Conservation (phyloP, 1,140 invertebrate species). For the Hetaerina americana region DNA sequence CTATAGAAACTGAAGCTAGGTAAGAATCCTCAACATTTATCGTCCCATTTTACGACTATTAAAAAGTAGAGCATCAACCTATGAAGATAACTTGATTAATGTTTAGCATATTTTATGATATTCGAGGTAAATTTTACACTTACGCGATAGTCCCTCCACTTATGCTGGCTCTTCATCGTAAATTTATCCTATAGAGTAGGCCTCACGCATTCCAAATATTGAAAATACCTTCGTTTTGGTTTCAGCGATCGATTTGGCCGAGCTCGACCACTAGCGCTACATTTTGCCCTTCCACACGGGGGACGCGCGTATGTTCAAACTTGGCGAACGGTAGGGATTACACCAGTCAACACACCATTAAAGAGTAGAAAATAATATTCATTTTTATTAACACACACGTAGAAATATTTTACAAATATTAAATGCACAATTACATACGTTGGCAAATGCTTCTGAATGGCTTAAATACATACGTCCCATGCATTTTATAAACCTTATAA, state of each 20-base stretch:
- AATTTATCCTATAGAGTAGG: not conserved
- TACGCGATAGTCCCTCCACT: not conserved
- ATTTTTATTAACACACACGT: no score
- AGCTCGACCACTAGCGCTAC: not conserved
- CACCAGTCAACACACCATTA: no score
- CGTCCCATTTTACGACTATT: not conserved
- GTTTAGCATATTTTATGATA: not conserved
- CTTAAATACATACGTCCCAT: no score
- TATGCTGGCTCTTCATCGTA: not conserved
- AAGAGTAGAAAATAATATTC: no score
- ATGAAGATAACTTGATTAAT: not conserved
- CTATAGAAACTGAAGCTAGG: no score
- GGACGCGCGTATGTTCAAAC: not conserved
- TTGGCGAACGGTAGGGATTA: no score
- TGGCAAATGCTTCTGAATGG: no score
- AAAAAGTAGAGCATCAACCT: not conserved
- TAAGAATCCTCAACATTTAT: not conserved
- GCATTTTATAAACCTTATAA: no score
- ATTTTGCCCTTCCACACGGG: not conserved
- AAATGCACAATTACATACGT: no score
- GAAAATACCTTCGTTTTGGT: not conserved
- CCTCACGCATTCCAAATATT: not conserved
- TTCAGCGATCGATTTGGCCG: not conserved
- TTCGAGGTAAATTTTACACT: not conserved
- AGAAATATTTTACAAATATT: no score